phyloP scores from a whole-genome alignment of 2,113 vertebrate genomes.

The Bombycilla garrulus region DNA sequence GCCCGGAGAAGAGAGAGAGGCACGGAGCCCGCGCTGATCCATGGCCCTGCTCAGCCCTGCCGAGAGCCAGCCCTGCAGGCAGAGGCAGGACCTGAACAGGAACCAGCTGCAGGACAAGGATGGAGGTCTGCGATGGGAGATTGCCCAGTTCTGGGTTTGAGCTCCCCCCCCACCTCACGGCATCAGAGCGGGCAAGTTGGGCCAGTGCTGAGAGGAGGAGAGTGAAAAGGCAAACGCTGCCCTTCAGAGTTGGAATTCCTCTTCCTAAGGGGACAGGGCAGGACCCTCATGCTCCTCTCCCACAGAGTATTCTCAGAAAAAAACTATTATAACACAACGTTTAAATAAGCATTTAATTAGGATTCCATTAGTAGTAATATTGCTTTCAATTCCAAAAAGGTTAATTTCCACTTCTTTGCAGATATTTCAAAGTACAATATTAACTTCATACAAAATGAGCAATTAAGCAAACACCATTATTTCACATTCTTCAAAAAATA shows the following conservation, averaged over 20 bases:
- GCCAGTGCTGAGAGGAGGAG: neutral
- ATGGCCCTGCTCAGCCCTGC: neutral
- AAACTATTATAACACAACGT: constrained; percentile 60
- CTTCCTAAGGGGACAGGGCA: neutral
- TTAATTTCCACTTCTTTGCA: constrained; percentile 85
- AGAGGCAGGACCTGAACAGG: neutral
- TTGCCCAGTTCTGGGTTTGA: neutral
- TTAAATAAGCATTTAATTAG: constrained; percentile 88
- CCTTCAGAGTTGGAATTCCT: neutral
- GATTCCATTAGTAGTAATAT: constrained; percentile 95
- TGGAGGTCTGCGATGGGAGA: neutral
- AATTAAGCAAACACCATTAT: constrained; percentile 88
- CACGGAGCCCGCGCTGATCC: too few relatives aligned
- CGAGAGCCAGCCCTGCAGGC: neutral
- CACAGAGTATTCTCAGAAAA: neutral
- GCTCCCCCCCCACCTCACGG: neutral
- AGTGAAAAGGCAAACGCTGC: neutral
- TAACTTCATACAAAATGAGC: constrained; percentile 96
- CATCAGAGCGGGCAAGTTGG: neutral
- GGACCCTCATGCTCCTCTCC: neutral
- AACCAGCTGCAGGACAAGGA: fast-evolving
- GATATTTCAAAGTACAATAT: constrained; percentile 89
- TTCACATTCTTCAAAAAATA: constrained; percentile 98
- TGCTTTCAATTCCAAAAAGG: constrained; percentile 95
- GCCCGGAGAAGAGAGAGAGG: too few relatives aligned